These are phyloP conservation scores for Smutsia temminckii DNA, from an alignment of 2,797 vertebrate genomes.

Conservation along the genomic window DNA sequence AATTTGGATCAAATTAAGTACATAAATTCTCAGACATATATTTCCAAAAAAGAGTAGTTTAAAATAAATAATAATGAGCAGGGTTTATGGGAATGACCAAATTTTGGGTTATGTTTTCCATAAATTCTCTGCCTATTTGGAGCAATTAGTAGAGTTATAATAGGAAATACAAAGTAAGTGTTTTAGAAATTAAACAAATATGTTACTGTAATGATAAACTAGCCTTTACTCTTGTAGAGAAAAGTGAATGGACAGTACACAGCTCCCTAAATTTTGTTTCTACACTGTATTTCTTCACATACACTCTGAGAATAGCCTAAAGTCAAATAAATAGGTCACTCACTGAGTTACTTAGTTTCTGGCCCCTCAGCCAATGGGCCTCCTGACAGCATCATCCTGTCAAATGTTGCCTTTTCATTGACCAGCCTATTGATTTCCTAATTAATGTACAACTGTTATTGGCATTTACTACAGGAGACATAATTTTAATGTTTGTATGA, in stretches of 20 bases:
- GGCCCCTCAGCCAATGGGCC: slow-evolving; percentile 76
- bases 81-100: neutral
- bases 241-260: neutral
- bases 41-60: neutral
- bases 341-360: slow-evolving; percentile 76
- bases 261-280: neutral
- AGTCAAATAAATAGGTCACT: slow-evolving; percentile 75
- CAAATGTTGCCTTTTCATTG: slow-evolving; percentile 86
- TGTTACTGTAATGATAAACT: slow-evolving; percentile 62
- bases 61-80: neutral
- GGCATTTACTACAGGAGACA: slow-evolving; percentile 89
- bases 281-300: slow-evolving; percentile 17
- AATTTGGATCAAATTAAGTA: neutral
- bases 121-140: neutral
- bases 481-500: slow-evolving; percentile 94
- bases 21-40: neutral
- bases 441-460: slow-evolving; percentile 94
- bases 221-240: slow-evolving; percentile 21
- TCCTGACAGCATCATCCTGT: slow-evolving; percentile 82
- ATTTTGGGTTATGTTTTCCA: neutral
- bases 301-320: slow-evolving; percentile 73
- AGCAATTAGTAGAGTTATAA: neutral
- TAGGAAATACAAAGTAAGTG: neutral
- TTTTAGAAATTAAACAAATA: slow-evolving; percentile 40
- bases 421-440: slow-evolving; percentile 91